Conservation (phyloP, 1,140 invertebrate genomes). For the Oryzaephilus surinamensis region DNA sequence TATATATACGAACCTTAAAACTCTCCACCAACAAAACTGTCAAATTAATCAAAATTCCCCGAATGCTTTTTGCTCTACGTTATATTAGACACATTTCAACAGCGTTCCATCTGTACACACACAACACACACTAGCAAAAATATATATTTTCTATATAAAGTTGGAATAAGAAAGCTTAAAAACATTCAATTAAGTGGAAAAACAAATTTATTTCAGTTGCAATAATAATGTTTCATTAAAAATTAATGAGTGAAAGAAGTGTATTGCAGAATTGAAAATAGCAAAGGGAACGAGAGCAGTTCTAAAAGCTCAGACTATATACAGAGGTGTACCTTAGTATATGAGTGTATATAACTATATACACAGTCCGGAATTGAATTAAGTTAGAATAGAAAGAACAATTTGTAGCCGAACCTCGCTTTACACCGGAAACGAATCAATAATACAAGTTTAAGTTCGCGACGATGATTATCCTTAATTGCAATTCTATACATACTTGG, state of each 20-base stretch:
- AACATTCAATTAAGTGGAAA: too few species aligned
- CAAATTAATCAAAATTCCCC: conserved; percentile 23
- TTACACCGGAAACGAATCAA: conserved; percentile 14
- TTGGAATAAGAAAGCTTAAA: too few species aligned
- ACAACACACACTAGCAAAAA: not conserved
- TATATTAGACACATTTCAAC: conserved; percentile 15
- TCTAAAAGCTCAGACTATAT: too few species aligned
- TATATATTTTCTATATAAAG: too few species aligned
- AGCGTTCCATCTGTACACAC: not conserved
- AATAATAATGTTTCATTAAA: too few species aligned
- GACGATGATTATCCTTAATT: conserved; percentile 16
- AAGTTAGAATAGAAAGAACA: conserved; percentile 14
- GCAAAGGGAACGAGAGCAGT: too few species aligned
- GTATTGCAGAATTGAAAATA: too few species aligned
- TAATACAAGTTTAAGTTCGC: conserved; percentile 10
- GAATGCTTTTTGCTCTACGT: conserved; percentile 15
- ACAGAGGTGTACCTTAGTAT: too few species aligned
- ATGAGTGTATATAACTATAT: conserved; percentile 9
- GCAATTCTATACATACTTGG: conserved; percentile 14
- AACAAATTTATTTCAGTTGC: too few species aligned
- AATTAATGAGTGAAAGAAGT: too few species aligned
- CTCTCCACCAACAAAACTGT: conserved; percentile 15
- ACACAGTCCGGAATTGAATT: conserved; percentile 14
- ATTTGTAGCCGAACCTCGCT: conserved; percentile 8
- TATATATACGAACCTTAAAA: conserved; percentile 14